Evolutionary conservation across 2,113 vertebrate genomes (phyloP).

Genomic region (Athene noctua): DNA sequence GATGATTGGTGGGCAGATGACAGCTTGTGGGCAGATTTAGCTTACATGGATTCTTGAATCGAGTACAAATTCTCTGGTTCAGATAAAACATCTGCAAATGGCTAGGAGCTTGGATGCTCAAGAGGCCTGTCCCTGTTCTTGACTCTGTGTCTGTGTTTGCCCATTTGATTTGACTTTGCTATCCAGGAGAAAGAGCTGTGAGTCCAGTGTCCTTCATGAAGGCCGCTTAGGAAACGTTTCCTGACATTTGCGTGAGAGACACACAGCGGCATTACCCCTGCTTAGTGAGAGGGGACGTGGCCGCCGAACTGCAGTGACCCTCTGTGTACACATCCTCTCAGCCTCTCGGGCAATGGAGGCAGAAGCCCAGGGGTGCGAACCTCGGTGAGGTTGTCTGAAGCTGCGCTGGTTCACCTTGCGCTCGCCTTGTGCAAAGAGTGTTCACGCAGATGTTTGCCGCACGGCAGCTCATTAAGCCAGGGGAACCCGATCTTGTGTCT

Average conservation of each 20-base stretch:
- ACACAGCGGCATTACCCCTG: fast-evolving
- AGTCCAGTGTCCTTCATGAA: not conserved
- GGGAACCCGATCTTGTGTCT: not conserved
- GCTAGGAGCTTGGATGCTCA: not conserved
- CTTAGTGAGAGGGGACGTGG: fast-evolving
- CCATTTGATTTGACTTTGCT: fast-evolving
- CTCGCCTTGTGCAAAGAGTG: fast-evolving
- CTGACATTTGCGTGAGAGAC: fast-evolving
- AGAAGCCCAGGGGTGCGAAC: fast-evolving
- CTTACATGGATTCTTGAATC: not conserved
- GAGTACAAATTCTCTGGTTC: not conserved
- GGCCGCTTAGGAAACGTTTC: not conserved
- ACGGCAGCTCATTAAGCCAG: fast-evolving
- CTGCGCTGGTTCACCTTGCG: fast-evolving
- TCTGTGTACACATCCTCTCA: fast-evolving
- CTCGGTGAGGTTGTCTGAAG: fast-evolving
- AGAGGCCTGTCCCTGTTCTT: not conserved
- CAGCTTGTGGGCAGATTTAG: not conserved
- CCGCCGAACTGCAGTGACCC: fast-evolving
- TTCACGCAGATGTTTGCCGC: fast-evolving
- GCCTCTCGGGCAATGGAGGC: fast-evolving
- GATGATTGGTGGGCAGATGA: not conserved
- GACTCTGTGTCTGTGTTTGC: not conserved
- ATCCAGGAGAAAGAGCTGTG: fast-evolving
- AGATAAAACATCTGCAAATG: not conserved